Conservation (phyloP, 2,888 invertebrate species). For the Matsumyia berberina region DNA sequence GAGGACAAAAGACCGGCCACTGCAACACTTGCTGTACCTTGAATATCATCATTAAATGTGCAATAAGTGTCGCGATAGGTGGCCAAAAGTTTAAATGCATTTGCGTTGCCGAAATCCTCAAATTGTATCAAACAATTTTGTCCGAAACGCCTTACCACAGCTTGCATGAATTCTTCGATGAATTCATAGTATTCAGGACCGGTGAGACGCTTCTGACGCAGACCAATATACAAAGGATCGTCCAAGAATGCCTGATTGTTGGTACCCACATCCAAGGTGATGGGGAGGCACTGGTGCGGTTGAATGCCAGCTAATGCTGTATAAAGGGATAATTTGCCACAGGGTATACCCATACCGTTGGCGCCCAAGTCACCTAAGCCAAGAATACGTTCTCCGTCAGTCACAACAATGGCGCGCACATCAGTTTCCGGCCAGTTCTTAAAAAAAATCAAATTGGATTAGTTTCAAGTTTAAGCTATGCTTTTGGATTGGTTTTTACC, state of each 20-base stretch:
- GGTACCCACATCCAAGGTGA: constrained; percentile 96
- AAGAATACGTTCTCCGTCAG: constrained; percentile 98
- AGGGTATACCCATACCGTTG: constrained; percentile 99
- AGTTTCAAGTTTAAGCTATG: background rate
- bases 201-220: constrained; percentile 92
- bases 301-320: constrained; percentile 98
- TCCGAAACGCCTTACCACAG: constrained; percentile 93
- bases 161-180: constrained; percentile 98
- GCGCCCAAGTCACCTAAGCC: constrained; percentile 99
- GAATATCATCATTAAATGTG: constrained; percentile 99
- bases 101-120: constrained; percentile 99
- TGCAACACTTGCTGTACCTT: constrained; percentile 98
- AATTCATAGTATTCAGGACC: constrained; percentile 96
- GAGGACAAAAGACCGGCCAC: constrained; percentile 96
- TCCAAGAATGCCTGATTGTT: constrained; percentile 93
- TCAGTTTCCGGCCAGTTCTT: constrained; percentile 92
- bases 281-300: constrained; percentile 97
- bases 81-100: constrained; percentile 96
- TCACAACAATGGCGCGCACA: constrained; percentile 95
- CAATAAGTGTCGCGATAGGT: constrained; percentile 95
- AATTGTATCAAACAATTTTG: constrained; percentile 95
- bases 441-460: constrained; percentile 13
- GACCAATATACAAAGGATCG: constrained; percentile 97
- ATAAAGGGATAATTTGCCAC: constrained; percentile 98
- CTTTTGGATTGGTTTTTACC: constrained; percentile 86